These are phyloP conservation scores for Perithous albicinctus DNA, from an alignment of 2,888 invertebrate genomes.

Conservation along the genomic window DNA sequence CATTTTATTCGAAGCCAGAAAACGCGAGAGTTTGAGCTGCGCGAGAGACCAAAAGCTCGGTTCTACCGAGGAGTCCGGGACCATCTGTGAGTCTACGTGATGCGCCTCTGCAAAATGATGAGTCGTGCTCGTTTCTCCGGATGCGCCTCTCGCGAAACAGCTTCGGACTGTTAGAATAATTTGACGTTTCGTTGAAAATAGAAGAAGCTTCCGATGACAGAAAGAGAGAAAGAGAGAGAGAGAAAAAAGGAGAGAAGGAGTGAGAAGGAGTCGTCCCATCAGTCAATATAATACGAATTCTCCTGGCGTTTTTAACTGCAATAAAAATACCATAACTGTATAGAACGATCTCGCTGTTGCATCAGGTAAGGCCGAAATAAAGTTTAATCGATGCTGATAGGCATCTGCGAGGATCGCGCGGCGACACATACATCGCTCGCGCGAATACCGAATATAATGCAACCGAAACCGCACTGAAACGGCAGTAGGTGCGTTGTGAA, in stretches of 20 bases:
- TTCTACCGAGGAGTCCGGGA: conserved; percentile 18
- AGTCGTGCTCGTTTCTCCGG: conserved; percentile 12
- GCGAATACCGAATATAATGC: conserved; percentile 38
- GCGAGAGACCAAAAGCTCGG: conserved; percentile 18
- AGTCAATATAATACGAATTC: conserved; percentile 30
- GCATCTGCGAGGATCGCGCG: conserved; percentile 23
- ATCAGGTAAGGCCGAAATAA: not conserved
- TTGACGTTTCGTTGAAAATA: conserved; percentile 6
- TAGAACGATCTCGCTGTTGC: not conserved
- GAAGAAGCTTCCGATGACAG: not conserved
- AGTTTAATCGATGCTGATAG: conserved; percentile 56
- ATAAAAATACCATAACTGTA: conserved; percentile 32
- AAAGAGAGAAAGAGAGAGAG: no score
- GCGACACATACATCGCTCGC: conserved; percentile 55
- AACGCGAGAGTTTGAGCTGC: conserved; percentile 28
- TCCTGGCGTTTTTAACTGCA: not conserved
- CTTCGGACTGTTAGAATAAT: conserved; percentile 24
- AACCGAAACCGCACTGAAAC: not conserved
- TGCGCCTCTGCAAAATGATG: conserved; percentile 64
- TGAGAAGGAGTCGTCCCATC: not conserved
- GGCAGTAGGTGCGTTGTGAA: not conserved
- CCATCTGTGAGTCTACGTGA: conserved; percentile 65
- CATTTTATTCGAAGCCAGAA: conserved; percentile 54
- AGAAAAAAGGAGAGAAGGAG: no score
- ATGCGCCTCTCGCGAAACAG: not conserved